phyloP scores from a whole-genome alignment of 2,113 vertebrate genomes.

The Trinectes maculatus region DNA sequence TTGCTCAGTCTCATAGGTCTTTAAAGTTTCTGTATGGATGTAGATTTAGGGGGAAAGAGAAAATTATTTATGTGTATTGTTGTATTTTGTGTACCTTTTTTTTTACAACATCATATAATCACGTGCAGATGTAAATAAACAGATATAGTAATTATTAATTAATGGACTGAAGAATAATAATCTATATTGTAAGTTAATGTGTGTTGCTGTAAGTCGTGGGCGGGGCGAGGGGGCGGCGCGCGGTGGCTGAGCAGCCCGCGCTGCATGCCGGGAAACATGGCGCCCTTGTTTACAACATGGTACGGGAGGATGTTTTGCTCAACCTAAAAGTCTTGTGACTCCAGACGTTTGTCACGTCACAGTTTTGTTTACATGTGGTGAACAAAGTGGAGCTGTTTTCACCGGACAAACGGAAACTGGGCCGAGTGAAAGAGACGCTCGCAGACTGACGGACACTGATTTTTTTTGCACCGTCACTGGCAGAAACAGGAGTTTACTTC shows the following conservation, averaged over 20 bases:
- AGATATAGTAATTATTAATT: too few relatives aligned
- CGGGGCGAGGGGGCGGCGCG: neutral
- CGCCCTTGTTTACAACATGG: slow-evolving; percentile 69
- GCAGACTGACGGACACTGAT: neutral
- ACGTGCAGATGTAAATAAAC: too few relatives aligned
- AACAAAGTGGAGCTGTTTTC: rapidly evolving
- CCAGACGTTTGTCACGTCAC: rapidly evolving
- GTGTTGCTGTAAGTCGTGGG: neutral
- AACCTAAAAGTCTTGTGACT: neutral
- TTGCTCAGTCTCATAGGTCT: too few relatives aligned
- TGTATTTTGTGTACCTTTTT: too few relatives aligned
- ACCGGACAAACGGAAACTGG: neutral
- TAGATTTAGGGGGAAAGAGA: too few relatives aligned
- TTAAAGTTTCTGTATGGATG: too few relatives aligned
- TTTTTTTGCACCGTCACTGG: slow-evolving; percentile 73
- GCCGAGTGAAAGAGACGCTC: neutral
- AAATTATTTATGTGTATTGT: too few relatives aligned
- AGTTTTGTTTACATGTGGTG: neutral
- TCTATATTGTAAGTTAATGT: neutral
- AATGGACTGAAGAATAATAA: too few relatives aligned
- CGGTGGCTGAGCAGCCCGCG: slow-evolving; percentile 38
- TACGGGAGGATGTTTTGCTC: slow-evolving; percentile 13
- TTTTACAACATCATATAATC: too few relatives aligned
- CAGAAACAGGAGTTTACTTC: slow-evolving; percentile 7
- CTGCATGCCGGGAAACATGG: slow-evolving; percentile 67